Evolutionary conservation across 1,140 invertebrate species (phyloP), one percentile per base, ranked within the genome.

Genomic region (Euura saliciscinereae): DNA sequence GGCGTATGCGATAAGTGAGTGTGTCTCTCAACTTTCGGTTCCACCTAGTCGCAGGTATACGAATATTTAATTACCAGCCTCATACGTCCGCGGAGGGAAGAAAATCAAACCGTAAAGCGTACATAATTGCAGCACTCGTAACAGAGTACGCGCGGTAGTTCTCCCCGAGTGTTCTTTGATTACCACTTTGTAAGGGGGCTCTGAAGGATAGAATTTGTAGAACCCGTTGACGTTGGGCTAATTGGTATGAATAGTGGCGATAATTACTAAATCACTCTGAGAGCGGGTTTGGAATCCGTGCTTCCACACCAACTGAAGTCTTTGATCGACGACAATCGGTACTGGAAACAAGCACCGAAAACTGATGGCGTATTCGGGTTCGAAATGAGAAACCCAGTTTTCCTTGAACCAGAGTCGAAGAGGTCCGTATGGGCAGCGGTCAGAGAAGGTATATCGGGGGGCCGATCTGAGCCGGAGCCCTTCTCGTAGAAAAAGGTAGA

Each of bases 371-470:
- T n/a, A n/a, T 59, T 59, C 51, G 51, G 51, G 51, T 59, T 59
- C 51, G 51, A 59, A 59, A 59, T 59, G 51, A 59, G 51, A 59
- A 59, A 59, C 51, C 28, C 28, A 28, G 51, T 59, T 59, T 59
- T 59, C 51, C 51, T 59, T 59, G 51, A 59, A 59, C 51, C 51
- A 59, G 3, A 59, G 51, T 59, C 51, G 10, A n/a, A 45, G 66
- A 7, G 69, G 73, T 72, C 78, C 77, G 78, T 82, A 80, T 80
- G 79, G 77, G 69, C 73, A 76, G 75, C 80, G 72, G 70, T 46
- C 64, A 65, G 44, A 74, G 44, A 67, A 51, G 65, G 45, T 28
- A 66, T 68, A 72, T 72, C 71, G 45, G 8, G 68, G 44, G 45
- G 68, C 45, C 44, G 46, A 72, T 72, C 71, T 68, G 66, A 59